Conservation (phyloP, 2,888 invertebrate genomes). For the Itoplectis maculator region DNA sequence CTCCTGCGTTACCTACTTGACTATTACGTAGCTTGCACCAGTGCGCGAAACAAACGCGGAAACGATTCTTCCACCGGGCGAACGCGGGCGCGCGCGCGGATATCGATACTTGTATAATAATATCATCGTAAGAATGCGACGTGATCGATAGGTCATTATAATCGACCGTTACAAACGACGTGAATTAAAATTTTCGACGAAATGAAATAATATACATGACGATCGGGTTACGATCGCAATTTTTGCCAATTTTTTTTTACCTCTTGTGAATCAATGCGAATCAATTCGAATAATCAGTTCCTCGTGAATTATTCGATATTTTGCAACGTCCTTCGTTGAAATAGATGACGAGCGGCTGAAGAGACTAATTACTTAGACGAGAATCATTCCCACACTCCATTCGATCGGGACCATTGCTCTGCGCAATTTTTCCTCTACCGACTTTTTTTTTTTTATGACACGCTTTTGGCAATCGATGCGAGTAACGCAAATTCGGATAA, state of each 20-base stretch:
- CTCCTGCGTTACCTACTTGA: slow-evolving; percentile 5
- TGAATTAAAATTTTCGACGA: not conserved
- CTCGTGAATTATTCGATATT: too few species aligned
- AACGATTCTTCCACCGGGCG: slow-evolving; percentile 24
- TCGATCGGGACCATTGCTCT: too few species aligned
- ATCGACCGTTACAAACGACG: slow-evolving; percentile 6
- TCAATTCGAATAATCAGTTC: too few species aligned
- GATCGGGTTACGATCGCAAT: not conserved
- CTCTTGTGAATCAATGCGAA: too few species aligned
- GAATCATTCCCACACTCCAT: too few species aligned
- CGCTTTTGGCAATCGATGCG: too few species aligned
- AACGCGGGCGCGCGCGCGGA: not conserved
- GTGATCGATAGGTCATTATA: slow-evolving; percentile 19
- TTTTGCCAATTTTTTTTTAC: not conserved
- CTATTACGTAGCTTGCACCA: slow-evolving; percentile 2
- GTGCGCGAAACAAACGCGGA: slow-evolving; percentile 24
- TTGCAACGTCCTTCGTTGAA: too few species aligned
- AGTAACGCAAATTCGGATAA: too few species aligned
- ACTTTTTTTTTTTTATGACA: too few species aligned
- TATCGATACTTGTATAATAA: slow-evolving; percentile 8
- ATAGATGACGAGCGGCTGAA: too few species aligned
- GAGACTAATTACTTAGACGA: too few species aligned
- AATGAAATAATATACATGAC: not conserved
- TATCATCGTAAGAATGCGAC: slow-evolving; percentile 1
- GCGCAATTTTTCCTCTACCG: too few species aligned